Percentiles rank a stretch among this genome's conserved stretches.
phyloP scores from a whole-genome alignment of 1,140 invertebrate genomes.

The Eupeodes corollae region DNA sequence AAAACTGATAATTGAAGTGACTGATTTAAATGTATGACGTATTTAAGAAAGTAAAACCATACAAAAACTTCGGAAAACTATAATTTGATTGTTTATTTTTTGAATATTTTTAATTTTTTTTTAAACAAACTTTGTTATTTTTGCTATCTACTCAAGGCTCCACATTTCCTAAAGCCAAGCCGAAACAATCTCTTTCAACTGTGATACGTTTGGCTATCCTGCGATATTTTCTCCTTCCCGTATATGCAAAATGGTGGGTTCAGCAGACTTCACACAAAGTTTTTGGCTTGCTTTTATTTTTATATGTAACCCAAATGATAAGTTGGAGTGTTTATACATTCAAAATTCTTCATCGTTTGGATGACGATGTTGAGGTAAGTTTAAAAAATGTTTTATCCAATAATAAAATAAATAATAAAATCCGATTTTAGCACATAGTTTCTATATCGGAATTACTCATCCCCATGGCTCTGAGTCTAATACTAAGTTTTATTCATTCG shows the following conservation, averaged over 20 bases:
- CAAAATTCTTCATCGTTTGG: constrained; percentile 35
- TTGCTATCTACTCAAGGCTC: constrained; percentile 56
- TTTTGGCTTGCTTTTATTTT: constrained; percentile 57
- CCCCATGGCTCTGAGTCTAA: constrained; percentile 67
- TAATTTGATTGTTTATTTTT: too few species aligned
- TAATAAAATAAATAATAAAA: neutral
- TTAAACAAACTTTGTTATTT: too few species aligned
- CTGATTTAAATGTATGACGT: too few species aligned
- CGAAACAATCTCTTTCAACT: constrained; percentile 73
- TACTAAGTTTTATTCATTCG: constrained; percentile 76
- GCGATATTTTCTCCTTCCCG: constrained; percentile 68
- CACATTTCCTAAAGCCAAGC: constrained; percentile 87
- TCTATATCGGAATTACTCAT: constrained; percentile 46
- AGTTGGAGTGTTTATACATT: constrained; percentile 53
- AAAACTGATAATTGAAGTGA: too few species aligned
- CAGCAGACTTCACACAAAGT: constrained; percentile 68
- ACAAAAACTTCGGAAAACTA: too few species aligned
- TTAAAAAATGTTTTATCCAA: neutral
- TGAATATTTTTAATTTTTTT: too few species aligned
- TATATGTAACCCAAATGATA: constrained; percentile 65
- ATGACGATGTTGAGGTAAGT: neutral
- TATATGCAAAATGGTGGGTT: constrained; percentile 78
- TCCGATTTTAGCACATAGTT: constrained; percentile 16
- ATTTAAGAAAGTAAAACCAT: too few species aligned
- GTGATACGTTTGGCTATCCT: constrained; percentile 68